These are phyloP conservation scores for Stegodyphus dumicola DNA, from an alignment of 1,140 invertebrate species.

Conservation along the genomic window DNA sequence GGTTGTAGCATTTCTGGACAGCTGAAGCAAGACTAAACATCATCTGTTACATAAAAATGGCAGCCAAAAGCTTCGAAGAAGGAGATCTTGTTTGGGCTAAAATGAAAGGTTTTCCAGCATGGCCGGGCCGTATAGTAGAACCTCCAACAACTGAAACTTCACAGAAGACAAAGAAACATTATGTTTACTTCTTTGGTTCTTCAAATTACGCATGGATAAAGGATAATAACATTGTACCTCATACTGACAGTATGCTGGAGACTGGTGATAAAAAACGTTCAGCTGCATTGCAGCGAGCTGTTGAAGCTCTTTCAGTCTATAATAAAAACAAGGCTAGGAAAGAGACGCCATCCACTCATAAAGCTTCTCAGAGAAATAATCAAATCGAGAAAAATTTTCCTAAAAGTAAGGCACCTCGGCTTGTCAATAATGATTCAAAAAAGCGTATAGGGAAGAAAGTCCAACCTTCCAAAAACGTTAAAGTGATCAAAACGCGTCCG, in stretches of 20 bases:
- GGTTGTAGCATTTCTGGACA: too few relatives aligned
- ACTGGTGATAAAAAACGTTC: not conserved
- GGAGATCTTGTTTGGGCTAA: slow-evolving; percentile 68
- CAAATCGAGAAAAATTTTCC: too few relatives aligned
- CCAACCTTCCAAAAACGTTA: not conserved
- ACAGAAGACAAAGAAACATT: slow-evolving; percentile 71
- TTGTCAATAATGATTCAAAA: not conserved
- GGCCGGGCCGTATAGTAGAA: slow-evolving; percentile 67
- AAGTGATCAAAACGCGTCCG: not conserved
- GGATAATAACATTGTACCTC: slow-evolving; percentile 16
- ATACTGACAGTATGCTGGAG: not conserved
- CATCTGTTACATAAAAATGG: not conserved
- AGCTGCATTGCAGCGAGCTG: not conserved
- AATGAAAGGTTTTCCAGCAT: slow-evolving; percentile 67
- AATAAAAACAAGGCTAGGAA: not conserved
- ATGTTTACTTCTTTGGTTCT: slow-evolving; percentile 93
- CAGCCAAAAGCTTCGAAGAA: slow-evolving; percentile 29
- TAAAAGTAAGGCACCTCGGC: not conserved
- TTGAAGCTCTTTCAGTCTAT: not conserved
- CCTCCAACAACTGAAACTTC: slow-evolving; percentile 64
- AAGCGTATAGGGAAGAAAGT: not conserved
- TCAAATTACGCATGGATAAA: slow-evolving; percentile 77
- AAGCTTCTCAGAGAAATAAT: not conserved
- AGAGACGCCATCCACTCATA: not conserved
- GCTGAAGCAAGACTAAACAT: too few relatives aligned